A percentile compares a stretch with the other conserved stretches of the same genome.
Evolutionary conservation across 2,888 invertebrate species (phyloP).

Genomic region (Panzeria rudis): DNA sequence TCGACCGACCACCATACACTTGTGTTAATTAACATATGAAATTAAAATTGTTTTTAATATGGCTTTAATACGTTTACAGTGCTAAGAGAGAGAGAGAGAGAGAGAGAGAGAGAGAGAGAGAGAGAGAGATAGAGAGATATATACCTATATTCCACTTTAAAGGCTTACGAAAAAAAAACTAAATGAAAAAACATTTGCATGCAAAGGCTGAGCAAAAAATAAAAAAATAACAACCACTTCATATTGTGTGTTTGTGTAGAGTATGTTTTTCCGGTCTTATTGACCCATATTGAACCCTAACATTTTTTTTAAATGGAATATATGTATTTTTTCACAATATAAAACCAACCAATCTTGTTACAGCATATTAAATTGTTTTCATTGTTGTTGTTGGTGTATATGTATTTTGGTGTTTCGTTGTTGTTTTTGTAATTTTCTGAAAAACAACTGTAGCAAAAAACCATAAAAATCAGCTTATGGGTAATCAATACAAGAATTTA

Average conservation of each 20-base stretch:
- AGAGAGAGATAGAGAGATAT: too few species aligned
- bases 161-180: too few species aligned
- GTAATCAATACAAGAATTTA: slow-evolving; percentile 47
- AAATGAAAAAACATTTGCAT: too few species aligned
- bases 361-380: not conserved
- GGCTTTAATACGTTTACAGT: slow-evolving; percentile 28
- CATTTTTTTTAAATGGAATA: not conserved
- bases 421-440: not conserved
- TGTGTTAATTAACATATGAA: slow-evolving; percentile 57
- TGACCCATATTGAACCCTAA: slow-evolving; percentile 32
- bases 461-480: slow-evolving; percentile 39
- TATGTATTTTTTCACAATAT: slow-evolving; percentile 8
- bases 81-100: not conserved
- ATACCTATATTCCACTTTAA: too few species aligned
- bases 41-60: slow-evolving; percentile 61
- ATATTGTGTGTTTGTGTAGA: too few species aligned
- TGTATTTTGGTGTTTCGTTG: not conserved
- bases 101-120: too few species aligned
- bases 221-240: not conserved
- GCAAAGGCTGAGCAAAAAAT: not conserved
- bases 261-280: not conserved
- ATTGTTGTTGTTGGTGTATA: not conserved
- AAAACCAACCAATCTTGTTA: slow-evolving; percentile 31
- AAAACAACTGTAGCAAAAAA: not conserved
- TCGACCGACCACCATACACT: slow-evolving; percentile 32